A percentile compares a stretch with the other conserved stretches of the same genome.
Evolutionary conservation across 2,113 vertebrate species (phyloP).

Genomic region (Egretta garzetta): DNA sequence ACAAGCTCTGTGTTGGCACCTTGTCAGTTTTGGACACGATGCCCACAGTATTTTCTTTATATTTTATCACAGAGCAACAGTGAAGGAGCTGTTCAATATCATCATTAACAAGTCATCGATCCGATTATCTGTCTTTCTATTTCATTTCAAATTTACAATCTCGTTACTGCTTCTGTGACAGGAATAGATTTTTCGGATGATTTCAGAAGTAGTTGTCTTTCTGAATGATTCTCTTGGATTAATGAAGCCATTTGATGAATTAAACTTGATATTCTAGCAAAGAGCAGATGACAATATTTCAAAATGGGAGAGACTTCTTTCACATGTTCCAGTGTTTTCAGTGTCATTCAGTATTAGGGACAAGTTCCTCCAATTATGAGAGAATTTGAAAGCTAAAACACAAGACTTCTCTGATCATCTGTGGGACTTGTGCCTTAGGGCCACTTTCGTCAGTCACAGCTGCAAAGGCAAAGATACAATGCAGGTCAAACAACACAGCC

Average conservation of each 20-base stretch:
- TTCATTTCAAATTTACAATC: conserved; percentile 76
- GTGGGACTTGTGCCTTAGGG: neutral
- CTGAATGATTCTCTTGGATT: conserved; percentile 45
- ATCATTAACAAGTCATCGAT: conserved; percentile 77
- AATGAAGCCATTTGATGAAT: conserved; percentile 63
- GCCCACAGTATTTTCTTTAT: neutral
- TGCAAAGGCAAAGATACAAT: neutral
- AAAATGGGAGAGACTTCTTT: neutral
- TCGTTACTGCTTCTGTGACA: conserved; percentile 20
- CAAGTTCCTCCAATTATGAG: neutral
- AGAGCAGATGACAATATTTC: neutral
- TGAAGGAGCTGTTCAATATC: conserved; percentile 75
- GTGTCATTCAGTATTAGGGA: neutral
- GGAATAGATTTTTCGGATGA: conserved; percentile 70
- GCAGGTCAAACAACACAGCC: neutral
- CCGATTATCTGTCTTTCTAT: conserved; percentile 75
- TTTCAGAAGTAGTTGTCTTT: conserved; percentile 39
- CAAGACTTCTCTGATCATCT: neutral
- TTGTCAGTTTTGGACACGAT: neutral
- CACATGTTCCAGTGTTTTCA: neutral
- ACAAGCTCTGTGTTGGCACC: neutral
- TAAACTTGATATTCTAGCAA: conserved; percentile 28
- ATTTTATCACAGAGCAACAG: conserved; percentile 64
- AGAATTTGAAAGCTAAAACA: neutral
- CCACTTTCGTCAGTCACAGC: neutral